Evolutionary conservation across 2,888 invertebrate genomes (phyloP).

Genomic region (Chydorus sphaericus): DNA sequence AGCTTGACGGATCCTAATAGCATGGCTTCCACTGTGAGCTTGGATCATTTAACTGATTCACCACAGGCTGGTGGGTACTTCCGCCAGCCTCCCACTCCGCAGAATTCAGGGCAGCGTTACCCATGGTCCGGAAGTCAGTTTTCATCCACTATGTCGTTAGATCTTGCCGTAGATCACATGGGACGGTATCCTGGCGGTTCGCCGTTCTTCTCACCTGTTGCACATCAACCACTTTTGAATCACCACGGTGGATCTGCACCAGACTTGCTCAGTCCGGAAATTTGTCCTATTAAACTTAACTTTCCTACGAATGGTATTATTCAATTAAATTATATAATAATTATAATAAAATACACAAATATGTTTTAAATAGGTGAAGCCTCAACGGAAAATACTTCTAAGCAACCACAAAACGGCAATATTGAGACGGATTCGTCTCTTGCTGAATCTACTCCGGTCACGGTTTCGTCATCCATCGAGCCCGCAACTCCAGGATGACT

Average conservation of each 20-base stretch:
- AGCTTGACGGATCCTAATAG: conserved; percentile 3
- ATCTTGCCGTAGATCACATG: background rate
- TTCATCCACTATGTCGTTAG: background rate
- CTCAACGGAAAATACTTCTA: no score
- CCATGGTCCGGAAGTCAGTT: background rate
- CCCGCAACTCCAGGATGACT: background rate
- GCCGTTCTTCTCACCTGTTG: background rate
- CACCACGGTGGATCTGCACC: conserved; percentile 2
- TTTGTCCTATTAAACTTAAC: background rate
- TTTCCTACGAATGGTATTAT: background rate
- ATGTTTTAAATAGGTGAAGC: background rate
- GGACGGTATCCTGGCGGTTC: background rate
- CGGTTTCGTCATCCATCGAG: background rate
- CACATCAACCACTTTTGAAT: background rate
- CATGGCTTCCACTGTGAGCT: background rate
- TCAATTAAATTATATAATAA: background rate
- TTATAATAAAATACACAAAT: background rate
- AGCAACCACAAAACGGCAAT: no score
- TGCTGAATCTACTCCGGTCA: background rate
- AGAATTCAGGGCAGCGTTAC: no score
- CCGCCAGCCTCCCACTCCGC: background rate
- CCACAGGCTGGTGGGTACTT: conserved; percentile 5
- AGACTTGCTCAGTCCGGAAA: background rate
- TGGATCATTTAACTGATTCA: conserved; percentile 2
- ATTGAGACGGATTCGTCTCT: no score